A percentile compares a stretch with the other conserved stretches of the same genome.
phyloP scores from a whole-genome alignment of 92 coral and sea anemone genomes.

The Metridium senile region DNA sequence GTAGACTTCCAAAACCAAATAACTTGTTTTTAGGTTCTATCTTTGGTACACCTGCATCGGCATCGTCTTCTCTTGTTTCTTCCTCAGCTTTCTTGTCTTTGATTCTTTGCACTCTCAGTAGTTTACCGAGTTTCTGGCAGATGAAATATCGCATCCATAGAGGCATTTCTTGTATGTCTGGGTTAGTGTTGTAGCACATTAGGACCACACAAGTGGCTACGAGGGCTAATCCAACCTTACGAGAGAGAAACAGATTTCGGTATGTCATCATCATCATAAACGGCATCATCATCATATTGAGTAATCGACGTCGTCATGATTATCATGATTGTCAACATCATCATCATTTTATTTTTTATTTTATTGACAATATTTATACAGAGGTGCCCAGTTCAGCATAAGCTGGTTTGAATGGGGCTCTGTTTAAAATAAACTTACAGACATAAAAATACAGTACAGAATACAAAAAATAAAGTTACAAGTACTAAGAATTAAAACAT shows the following conservation, averaged over 20 bases:
- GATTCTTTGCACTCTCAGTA: constrained; percentile 47
- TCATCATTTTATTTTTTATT: neutral
- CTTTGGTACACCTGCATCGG: neutral
- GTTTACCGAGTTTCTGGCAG: constrained; percentile 65
- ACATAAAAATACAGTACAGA: no score
- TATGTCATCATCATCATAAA: neutral
- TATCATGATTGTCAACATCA: neutral
- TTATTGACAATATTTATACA: no score
- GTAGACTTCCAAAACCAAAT: constrained; percentile 37
- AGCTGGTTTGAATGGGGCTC: no score
- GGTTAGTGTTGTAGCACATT: constrained; percentile 81
- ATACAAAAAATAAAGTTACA: no score
- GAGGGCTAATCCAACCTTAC: constrained; percentile 83
- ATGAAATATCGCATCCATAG: constrained; percentile 79
- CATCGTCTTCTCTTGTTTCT: constrained; percentile 23
- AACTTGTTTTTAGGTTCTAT: constrained; percentile 28
- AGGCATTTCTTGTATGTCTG: constrained; percentile 80
- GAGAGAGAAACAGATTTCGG: neutral
- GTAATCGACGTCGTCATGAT: neutral
- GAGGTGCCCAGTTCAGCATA: no score
- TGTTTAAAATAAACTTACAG: no score
- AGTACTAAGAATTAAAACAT: no score
- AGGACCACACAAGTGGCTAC: constrained; percentile 85
- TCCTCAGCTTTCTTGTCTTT: constrained; percentile 37
- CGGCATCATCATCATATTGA: neutral